These are phyloP conservation scores for Athripsodes cinereus DNA, from an alignment of 2,888 invertebrate genomes.

Conservation along the genomic window DNA sequence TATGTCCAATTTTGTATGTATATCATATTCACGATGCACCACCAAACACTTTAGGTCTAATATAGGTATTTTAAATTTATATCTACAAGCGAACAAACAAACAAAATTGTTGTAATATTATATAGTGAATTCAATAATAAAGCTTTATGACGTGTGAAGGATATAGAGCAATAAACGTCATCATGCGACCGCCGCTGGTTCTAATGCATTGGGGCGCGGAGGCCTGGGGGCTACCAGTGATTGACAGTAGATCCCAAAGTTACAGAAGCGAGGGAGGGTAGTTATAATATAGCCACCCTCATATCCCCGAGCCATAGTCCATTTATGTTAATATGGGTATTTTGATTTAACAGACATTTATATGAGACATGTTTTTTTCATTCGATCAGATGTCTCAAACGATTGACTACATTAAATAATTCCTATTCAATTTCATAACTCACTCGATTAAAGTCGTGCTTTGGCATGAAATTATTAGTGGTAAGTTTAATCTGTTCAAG, in stretches of 20 bases:
- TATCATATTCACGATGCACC: no score
- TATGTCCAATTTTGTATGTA: no score
- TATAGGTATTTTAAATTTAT: no score
- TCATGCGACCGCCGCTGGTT: not conserved
- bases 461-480: no score
- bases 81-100: no score
- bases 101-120: no score
- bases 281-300: not conserved
- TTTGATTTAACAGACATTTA: constrained; percentile 17
- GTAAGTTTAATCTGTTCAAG: no score
- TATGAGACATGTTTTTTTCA: not conserved
- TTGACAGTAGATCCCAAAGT: constrained; percentile 18
- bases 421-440: no score
- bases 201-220: not conserved
- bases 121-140: not conserved
- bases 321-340: constrained; percentile 15
- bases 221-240: constrained; percentile 18
- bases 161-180: constrained; percentile 27
- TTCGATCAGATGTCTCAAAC: no score
- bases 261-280: constrained; percentile 5
- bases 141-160: constrained; percentile 27
- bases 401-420: no score
- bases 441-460: no score
- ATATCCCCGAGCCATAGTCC: not conserved
- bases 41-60: no score